A percentile compares a stretch with the other conserved stretches of the same genome.
Conservation (phyloP, 1,140 invertebrate species). For the Tetramorium parvispinum region DNA sequence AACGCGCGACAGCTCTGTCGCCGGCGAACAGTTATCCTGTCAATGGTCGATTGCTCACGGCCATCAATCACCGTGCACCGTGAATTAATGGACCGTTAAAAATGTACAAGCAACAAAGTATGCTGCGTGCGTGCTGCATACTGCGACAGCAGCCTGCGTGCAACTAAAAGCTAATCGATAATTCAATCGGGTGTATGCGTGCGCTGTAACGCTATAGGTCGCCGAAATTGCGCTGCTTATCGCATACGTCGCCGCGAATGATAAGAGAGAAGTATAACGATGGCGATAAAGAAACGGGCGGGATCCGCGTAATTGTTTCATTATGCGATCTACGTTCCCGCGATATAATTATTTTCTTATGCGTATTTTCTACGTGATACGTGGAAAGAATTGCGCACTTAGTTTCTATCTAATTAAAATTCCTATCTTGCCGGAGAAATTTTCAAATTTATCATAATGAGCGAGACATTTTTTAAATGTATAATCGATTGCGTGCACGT, state of each 20-base stretch:
- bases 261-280: conserved; percentile 16
- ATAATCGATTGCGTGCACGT: background rate
- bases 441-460: background rate
- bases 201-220: conserved; percentile 35
- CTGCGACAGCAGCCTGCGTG: conserved; percentile 28
- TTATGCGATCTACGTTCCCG: conserved; percentile 37
- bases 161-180: conserved; percentile 63
- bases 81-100: conserved; percentile 74
- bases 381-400: background rate
- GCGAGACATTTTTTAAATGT: background rate
- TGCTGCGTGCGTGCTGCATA: conserved; percentile 32
- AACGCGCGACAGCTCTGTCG: conserved; percentile 55
- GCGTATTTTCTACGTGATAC: conserved; percentile 11
- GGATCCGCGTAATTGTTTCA: conserved; percentile 44
- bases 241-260: conserved; percentile 21
- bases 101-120: conserved; percentile 69
- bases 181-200: conserved; percentile 60
- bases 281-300: conserved; percentile 37
- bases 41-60: conserved; percentile 66
- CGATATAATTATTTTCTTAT: conserved; percentile 35
- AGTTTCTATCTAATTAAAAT: conserved; percentile 30
- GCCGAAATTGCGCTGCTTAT: conserved; percentile 57
- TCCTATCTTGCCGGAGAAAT: background rate
- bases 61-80: conserved; percentile 65
- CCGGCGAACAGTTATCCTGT: conserved; percentile 67